These are phyloP conservation scores for Caerostris darwini DNA, from an alignment of 1,140 invertebrate species.

Conservation along the genomic window DNA sequence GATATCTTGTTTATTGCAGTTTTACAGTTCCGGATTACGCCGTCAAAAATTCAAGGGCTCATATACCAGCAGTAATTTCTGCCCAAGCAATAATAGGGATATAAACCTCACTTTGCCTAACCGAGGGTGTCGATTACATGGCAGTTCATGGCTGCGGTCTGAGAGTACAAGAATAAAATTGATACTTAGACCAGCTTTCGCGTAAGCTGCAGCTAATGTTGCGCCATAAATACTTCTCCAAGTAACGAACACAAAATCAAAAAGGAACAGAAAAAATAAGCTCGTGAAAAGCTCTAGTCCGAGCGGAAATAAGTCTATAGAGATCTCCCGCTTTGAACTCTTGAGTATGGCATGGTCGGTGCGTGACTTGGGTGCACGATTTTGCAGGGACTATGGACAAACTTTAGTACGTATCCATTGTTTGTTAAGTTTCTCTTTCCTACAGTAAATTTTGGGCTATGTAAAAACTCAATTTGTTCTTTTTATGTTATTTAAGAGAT, in stretches of 20 bases:
- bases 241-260: constrained; percentile 30
- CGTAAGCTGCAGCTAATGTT: constrained; percentile 54
- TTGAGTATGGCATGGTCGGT: not conserved
- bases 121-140: not conserved
- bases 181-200: constrained; percentile 63
- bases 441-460: no score
- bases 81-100: not conserved
- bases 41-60: not conserved
- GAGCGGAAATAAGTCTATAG: constrained; percentile 50
- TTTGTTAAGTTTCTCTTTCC: no score
- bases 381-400: constrained; percentile 10
- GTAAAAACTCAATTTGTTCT: no score
- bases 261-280: not conserved
- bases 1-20: not conserved
- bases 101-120: constrained; percentile 37
- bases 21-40: not conserved
- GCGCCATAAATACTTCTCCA: constrained; percentile 49
- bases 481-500: no score
- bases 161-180: constrained; percentile 38
- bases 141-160: constrained; percentile 28
- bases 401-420: not conserved
- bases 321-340: constrained; percentile 9
- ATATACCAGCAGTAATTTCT: not conserved
- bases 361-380: constrained; percentile 31
- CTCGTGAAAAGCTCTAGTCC: constrained; percentile 33